Conservation (phyloP, 2,797 vertebrate genomes). For the Amniataba percoides region DNA sequence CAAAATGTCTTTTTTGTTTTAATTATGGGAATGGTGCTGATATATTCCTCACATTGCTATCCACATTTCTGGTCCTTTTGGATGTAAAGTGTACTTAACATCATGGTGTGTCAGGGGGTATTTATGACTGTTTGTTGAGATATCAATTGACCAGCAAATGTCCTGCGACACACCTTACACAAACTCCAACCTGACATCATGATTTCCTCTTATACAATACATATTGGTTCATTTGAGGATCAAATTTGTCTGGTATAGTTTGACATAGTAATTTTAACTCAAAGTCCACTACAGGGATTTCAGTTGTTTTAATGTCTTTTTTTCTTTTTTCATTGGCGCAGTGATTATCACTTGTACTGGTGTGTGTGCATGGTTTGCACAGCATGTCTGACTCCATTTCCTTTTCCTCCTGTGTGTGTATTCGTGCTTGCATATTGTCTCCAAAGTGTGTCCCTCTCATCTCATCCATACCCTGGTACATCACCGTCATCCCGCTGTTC, state of each 20-base stretch:
- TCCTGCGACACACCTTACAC: background rate
- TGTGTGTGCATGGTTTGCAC: background rate
- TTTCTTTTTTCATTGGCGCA: background rate
- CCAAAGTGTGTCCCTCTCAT: conserved; percentile 88
- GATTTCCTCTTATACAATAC: no score
- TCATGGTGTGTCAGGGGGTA: background rate
- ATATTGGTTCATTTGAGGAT: background rate
- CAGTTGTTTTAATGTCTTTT: background rate
- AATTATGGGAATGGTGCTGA: background rate
- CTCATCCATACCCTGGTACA: conserved; percentile 93
- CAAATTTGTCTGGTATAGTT: background rate
- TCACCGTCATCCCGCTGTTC: conserved; percentile 87
- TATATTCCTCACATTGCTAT: background rate
- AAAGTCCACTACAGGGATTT: background rate
- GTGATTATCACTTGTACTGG: background rate
- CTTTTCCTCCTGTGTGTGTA: background rate
- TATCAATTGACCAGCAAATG: background rate
- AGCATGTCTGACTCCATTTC: conserved; percentile 1
- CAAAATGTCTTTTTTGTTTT: background rate
- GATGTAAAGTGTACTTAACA: background rate
- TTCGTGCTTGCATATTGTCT: conserved; percentile 25
- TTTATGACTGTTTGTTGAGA: background rate
- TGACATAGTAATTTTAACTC: no score
- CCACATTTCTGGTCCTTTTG: background rate
- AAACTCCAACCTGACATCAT: background rate